Percentiles rank a stretch among this genome's conserved stretches.
These are phyloP conservation scores for Nebria ingens DNA, from an alignment of 1,140 invertebrate species.

Conservation along the genomic window DNA sequence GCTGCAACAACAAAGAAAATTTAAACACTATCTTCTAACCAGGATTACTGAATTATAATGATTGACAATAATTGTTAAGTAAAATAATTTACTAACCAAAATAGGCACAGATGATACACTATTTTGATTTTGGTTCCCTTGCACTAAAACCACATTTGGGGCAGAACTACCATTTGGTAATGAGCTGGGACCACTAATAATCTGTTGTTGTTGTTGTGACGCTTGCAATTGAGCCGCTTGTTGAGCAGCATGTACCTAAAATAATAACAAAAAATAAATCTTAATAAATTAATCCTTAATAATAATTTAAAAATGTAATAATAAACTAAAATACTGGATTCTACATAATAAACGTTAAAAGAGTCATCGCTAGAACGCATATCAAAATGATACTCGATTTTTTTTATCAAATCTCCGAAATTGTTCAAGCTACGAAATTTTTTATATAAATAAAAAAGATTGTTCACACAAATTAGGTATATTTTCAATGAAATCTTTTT, in stretches of 20 bases:
- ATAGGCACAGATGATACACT: constrained; percentile 12
- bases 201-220: neutral
- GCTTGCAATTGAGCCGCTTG: constrained; percentile 3
- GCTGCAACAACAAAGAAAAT: constrained; percentile 33
- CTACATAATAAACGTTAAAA: no score
- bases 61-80: no score
- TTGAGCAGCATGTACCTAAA: neutral
- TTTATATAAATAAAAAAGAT: no score
- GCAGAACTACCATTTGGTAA: neutral
- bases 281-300: no score
- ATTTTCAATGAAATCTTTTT: no score
- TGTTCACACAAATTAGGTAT: no score
- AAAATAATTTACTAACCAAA: constrained; percentile 13
- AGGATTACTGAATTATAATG: constrained; percentile 5
- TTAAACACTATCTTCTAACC: constrained; percentile 27
- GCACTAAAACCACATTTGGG: neutral
- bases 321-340: no score
- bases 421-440: no score
- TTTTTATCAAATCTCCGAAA: no score
- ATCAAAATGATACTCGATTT: no score
- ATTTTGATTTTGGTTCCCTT: constrained; percentile 3
- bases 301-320: no score
- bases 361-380: no score
- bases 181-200: neutral
- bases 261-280: neutral